phyloP scores from a whole-genome alignment of 2,797 vertebrate genomes.

The Falco novaeseelandiae region DNA sequence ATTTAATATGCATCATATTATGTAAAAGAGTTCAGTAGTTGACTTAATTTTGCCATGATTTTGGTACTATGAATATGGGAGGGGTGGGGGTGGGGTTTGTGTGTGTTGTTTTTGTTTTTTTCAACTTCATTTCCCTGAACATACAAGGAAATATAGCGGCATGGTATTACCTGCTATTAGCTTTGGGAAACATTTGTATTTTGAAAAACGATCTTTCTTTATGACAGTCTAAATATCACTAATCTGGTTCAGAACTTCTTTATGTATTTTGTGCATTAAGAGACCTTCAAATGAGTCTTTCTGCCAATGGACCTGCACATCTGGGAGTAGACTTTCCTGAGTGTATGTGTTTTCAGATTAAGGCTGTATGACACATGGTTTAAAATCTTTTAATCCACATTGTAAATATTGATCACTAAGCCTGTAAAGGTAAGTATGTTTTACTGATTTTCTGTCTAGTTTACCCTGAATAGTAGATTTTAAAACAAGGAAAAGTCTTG shows the following conservation, averaged over 20 bases:
- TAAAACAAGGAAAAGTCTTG: neutral
- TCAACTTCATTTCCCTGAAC: neutral
- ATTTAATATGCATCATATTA: neutral
- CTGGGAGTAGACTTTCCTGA: neutral
- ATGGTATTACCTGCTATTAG: neutral
- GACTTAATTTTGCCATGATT: neutral
- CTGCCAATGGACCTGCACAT: neutral
- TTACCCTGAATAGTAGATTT: neutral
- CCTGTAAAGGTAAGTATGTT: neutral
- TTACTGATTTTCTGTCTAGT: neutral
- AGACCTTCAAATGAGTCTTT: neutral
- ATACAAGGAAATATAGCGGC: neutral
- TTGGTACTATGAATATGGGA: neutral
- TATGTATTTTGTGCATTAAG: neutral
- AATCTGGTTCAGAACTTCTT: neutral
- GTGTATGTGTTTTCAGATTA: neutral
- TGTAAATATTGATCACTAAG: neutral
- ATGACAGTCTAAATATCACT: neutral
- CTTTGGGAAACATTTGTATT: neutral
- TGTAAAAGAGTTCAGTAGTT: neutral
- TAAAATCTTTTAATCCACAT: neutral
- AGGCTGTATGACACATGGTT: neutral
- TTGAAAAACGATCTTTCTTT: slow-evolving; percentile 5
- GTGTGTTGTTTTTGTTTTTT: neutral
- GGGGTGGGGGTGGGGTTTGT: accelerated